Evolutionary conservation across 2,888 invertebrate genomes (phyloP), one percentile per base, ranked within the genome.

Genomic region (Prostheceraeus crozeri): DNA sequence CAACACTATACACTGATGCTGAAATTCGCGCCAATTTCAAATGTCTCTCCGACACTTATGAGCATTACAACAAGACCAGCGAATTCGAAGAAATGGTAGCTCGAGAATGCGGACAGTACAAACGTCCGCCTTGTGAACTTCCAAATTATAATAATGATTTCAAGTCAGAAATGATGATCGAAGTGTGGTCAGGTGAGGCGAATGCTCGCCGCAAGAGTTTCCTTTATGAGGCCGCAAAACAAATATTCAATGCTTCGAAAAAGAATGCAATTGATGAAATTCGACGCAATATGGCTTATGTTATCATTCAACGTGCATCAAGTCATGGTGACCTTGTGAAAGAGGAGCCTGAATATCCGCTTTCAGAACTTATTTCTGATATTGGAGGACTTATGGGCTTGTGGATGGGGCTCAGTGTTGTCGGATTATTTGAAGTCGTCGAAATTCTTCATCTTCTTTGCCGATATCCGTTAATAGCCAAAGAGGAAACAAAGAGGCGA

Each of bases 311-410:
- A 53, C 52, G 57, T 3, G 28, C 57, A 19, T 57, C 57, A 3
- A 28, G 14, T 11, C 46, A 48, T 48, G 57, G 57, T 19, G 46
- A 57, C 28, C 57, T 23, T 19, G 36, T 28, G 11, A 19, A 28
- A 19, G 57, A 57, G 19, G 57, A 57, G 16, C 40, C 46, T n/a
- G 57, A 57, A 35, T 57, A 57, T 23, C 57, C 57, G 3, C 11
- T 57, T 2, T 57, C 69, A 45, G 68, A 67, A 40, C 64, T 70
- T 51, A 65, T 70, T 28, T 69, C 69, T 11, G 69, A 70, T 59
- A 64, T 67, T 35, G 69, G 69, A 35, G 69, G 69, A 14, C 68
- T 68, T 52, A 62, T 68, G 30, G 68, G 69, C 10, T 62, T 68
- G 19, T 69, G 67, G 65, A 61, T 69, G 36, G 69, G 69, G 2